Evolutionary conservation across 2,113 vertebrate species (phyloP).

Genomic region (Chloroceryle aenea): DNA sequence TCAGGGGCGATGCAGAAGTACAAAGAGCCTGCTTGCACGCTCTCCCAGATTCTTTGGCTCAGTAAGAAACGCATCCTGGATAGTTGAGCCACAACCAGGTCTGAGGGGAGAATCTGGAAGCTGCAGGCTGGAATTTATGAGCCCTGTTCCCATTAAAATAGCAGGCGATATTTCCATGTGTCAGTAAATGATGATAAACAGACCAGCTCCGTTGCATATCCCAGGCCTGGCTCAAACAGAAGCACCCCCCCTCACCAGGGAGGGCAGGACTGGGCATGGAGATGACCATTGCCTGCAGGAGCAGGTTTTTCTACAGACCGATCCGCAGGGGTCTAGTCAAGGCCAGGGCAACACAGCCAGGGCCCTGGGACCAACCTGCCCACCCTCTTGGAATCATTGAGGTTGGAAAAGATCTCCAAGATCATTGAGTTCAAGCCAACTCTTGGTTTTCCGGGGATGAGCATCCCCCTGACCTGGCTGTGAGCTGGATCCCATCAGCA

Average conservation of each 20-base stretch:
- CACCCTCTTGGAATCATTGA: not conserved
- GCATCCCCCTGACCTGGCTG: not conserved
- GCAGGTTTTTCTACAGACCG: not conserved
- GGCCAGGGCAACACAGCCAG: not conserved
- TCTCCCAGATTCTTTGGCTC: not conserved
- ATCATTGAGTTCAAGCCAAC: too few relatives aligned
- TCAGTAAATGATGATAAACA: not conserved
- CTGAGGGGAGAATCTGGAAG: not conserved
- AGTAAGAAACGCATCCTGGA: not conserved
- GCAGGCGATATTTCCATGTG: not conserved
- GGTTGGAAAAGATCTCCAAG: too few relatives aligned
- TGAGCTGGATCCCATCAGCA: not conserved
- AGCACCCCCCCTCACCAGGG: not conserved
- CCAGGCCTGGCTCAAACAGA: not conserved
- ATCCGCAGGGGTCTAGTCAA: not conserved
- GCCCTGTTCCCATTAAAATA: constrained; percentile 42
- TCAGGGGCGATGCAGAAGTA: not conserved
- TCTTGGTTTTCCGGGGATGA: not conserved
- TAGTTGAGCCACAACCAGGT: not conserved
- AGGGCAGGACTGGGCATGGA: not conserved
- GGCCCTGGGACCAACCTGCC: not conserved
- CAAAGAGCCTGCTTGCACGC: not conserved
- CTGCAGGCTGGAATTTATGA: constrained; percentile 45
- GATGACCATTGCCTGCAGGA: not conserved
- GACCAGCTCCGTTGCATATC: not conserved